phyloP scores from a whole-genome alignment of 2,888 invertebrate genomes.

The Chirona hameri region DNA sequence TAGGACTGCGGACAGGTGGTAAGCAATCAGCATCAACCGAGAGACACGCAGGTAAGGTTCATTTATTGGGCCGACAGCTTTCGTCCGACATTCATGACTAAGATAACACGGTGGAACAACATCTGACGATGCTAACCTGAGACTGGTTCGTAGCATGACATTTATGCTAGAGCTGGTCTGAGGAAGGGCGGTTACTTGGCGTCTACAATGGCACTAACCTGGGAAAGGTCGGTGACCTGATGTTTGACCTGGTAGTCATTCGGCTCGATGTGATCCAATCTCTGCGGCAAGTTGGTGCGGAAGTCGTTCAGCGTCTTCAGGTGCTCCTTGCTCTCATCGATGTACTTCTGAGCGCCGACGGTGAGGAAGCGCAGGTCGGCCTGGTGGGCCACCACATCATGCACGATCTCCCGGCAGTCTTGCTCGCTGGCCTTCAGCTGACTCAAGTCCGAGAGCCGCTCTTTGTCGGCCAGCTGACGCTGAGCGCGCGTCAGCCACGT shows the following conservation, averaged over 20 bases:
- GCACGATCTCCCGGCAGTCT: conserved; percentile 80
- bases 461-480: conserved; percentile 76
- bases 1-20: conserved; percentile 40
- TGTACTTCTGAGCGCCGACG: conserved; percentile 93
- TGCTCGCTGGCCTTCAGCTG: conserved; percentile 57
- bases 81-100: too few relatives aligned
- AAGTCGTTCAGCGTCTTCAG: conserved; percentile 78
- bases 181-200: too few relatives aligned
- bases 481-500: conserved; percentile 79
- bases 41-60: not conserved
- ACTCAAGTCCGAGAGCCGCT: conserved; percentile 71
- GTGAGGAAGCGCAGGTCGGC: conserved; percentile 93
- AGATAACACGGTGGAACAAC: too few relatives aligned
- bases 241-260: conserved; percentile 71
- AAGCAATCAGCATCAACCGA: not conserved
- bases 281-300: conserved; percentile 75
- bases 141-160: too few relatives aligned
- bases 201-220: not conserved
- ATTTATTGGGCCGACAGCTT: not conserved
- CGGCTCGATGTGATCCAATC: conserved; percentile 72
- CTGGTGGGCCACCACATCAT: conserved; percentile 91
- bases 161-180: too few relatives aligned
- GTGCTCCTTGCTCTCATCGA: conserved; percentile 92
- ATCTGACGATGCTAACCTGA: too few relatives aligned
- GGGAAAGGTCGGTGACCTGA: conserved; percentile 70